Percentiles rank a stretch among this genome's conserved stretches.
phyloP scores from a whole-genome alignment of 2,888 invertebrate genomes.

The Ferrisia virgata region DNA sequence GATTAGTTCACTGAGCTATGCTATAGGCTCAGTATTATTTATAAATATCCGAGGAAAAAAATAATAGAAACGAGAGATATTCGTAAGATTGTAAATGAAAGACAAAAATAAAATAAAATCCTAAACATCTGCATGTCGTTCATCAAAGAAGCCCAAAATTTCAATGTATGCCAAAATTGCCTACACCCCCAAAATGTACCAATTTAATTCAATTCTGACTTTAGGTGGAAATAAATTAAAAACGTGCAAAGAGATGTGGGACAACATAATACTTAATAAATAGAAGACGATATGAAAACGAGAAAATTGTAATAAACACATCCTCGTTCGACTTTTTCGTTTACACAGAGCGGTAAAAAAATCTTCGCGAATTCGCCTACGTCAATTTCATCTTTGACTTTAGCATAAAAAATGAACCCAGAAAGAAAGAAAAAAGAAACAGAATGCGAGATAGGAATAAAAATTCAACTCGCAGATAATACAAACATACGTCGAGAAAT shows the following conservation, averaged over 20 bases:
- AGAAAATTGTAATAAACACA: background rate
- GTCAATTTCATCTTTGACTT: background rate
- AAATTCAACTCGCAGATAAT: background rate
- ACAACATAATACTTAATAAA: background rate
- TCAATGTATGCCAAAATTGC: too few relatives aligned
- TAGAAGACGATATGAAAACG: background rate
- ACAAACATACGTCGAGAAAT: constrained; percentile 17
- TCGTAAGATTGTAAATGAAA: too few relatives aligned
- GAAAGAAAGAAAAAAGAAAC: background rate
- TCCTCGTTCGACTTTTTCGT: background rate
- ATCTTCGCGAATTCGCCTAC: background rate
- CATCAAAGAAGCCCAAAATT: too few relatives aligned
- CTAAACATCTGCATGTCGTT: too few relatives aligned
- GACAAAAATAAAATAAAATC: too few relatives aligned
- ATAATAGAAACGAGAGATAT: too few relatives aligned
- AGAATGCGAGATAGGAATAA: background rate
- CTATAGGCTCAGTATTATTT: too few relatives aligned
- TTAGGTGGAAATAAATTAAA: too few relatives aligned
- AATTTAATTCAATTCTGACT: too few relatives aligned
- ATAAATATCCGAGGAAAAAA: too few relatives aligned
- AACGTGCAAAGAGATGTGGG: background rate
- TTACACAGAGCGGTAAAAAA: background rate
- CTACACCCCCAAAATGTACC: too few relatives aligned
- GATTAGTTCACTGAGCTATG: too few relatives aligned
- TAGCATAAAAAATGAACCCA: background rate